phyloP scores from a whole-genome alignment of 1,140 invertebrate genomes.

The Drosophila cardini region DNA sequence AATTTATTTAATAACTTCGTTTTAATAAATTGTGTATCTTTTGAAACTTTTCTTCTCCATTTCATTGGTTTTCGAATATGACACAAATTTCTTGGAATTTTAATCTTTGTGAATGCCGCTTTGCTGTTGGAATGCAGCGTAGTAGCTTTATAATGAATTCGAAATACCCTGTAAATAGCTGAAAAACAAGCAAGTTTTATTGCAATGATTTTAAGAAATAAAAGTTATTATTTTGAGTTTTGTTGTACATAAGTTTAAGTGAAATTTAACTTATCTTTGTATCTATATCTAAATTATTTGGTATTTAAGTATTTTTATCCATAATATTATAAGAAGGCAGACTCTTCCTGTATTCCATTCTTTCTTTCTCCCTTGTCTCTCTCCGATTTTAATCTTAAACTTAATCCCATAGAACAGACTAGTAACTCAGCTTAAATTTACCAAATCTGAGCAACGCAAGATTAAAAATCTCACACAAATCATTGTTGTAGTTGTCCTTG shows the following conservation, averaged over 20 bases:
- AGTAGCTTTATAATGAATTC: neutral
- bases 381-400: too few species aligned
- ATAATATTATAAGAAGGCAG: too few species aligned
- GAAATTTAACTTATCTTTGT: too few species aligned
- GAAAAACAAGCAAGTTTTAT: neutral
- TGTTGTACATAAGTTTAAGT: too few species aligned
- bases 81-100: constrained; percentile 15
- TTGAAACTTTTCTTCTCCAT: neutral
- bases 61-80: constrained; percentile 6
- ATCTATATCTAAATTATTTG: too few species aligned
- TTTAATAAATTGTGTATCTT: neutral
- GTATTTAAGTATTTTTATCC: too few species aligned
- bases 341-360: too few species aligned
- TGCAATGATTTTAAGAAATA: neutral
- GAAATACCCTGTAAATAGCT: neutral
- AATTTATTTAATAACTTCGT: neutral
- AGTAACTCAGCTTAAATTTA: too few species aligned
- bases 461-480: neutral
- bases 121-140: neutral
- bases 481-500: neutral
- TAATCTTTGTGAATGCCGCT: constrained; percentile 6
- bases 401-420: too few species aligned
- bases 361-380: too few species aligned
- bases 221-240: too few species aligned
- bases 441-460: too few species aligned